A percentile compares a stretch with the other conserved stretches of the same genome.
Evolutionary conservation across 2,888 invertebrate species (phyloP).

Genomic region (Hypselothyrea guttata): DNA sequence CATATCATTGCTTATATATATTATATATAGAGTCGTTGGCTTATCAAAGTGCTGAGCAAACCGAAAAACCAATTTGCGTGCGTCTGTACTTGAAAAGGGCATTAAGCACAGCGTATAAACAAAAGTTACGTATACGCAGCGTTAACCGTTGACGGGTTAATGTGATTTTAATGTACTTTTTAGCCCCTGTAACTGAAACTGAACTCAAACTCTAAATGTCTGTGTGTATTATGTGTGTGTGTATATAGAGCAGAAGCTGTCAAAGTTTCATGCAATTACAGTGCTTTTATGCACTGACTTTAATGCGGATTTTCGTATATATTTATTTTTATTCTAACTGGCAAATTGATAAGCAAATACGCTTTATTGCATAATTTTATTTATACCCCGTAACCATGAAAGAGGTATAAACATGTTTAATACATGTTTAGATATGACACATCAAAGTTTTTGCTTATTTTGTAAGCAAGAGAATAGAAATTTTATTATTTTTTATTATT

Average conservation of each 20-base stretch:
- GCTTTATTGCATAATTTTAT: background rate
- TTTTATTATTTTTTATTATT: no score
- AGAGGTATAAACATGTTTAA: no score
- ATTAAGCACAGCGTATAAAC: conserved; percentile 68
- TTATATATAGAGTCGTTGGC: conserved; percentile 22
- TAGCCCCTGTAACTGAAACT: conserved; percentile 20
- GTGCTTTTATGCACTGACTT: conserved; percentile 26
- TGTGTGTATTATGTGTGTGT: conserved; percentile 9
- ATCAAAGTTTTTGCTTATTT: no score
- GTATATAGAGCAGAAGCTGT: conserved; percentile 16
- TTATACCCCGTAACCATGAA: no score
- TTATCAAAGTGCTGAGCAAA: conserved; percentile 42
- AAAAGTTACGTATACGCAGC: conserved; percentile 70
- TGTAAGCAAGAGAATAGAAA: no score
- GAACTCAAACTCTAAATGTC: conserved; percentile 4
- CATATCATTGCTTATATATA: conserved; percentile 7
- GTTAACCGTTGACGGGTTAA: conserved; percentile 74
- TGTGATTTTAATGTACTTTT: conserved; percentile 77
- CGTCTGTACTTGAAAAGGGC: conserved; percentile 63
- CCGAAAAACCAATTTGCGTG: conserved; percentile 43
- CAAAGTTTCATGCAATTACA: conserved; percentile 56
- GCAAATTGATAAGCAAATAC: conserved; percentile 38
- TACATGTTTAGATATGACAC: no score
- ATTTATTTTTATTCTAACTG: conserved; percentile 11
- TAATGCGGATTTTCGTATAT: conserved; percentile 22